These are phyloP conservation scores for Idaea dimidiata DNA, from an alignment of 2,888 invertebrate species.

Conservation along the genomic window DNA sequence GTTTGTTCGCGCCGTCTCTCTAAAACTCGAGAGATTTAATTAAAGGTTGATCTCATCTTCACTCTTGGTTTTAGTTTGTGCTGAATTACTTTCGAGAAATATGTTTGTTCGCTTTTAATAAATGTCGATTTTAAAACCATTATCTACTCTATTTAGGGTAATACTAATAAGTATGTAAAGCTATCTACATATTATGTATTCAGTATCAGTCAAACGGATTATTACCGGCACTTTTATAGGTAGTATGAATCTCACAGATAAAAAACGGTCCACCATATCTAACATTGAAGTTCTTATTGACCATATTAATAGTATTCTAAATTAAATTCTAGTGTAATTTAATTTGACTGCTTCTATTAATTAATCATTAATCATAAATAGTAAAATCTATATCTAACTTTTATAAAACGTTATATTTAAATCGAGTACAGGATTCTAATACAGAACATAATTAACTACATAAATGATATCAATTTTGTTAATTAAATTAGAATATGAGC, in stretches of 20 bases:
- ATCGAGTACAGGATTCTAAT: neutral
- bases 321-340: neutral
- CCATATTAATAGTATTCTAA: neutral
- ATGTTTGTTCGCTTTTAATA: slow-evolving; percentile 9
- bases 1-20: slow-evolving; percentile 55
- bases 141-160: neutral
- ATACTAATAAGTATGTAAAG: too few relatives aligned
- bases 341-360: neutral
- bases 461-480: neutral
- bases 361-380: neutral
- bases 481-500: slow-evolving; percentile 4
- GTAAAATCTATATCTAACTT: neutral
- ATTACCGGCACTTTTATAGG: neutral
- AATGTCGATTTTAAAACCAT: neutral
- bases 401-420: neutral
- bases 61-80: slow-evolving; percentile 50
- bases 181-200: neutral
- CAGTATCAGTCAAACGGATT: neutral
- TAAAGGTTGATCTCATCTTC: slow-evolving; percentile 51
- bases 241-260: neutral
- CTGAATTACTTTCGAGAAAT: slow-evolving; percentile 39
- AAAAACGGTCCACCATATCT: neutral
- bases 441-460: neutral
- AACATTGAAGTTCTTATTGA: slow-evolving; percentile 3
- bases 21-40: slow-evolving; percentile 60